A percentile compares a stretch with the other conserved stretches of the same genome.
Evolutionary conservation across 2,113 vertebrate genomes (phyloP).

Genomic region (Scortum barcoo): DNA sequence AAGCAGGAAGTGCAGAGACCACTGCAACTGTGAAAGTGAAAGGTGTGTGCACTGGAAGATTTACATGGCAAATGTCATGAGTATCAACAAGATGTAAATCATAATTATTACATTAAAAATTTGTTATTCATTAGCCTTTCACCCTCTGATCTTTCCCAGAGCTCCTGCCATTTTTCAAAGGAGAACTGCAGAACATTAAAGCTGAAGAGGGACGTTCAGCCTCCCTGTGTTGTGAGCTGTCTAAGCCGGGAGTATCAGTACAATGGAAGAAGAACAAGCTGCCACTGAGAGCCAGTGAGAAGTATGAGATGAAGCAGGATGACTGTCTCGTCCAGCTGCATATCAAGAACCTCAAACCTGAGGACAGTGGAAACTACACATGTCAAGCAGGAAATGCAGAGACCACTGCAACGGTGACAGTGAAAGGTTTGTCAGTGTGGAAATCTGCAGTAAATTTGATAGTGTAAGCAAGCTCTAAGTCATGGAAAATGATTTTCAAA

Average conservation of each 20-base stretch:
- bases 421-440: conserved; percentile 52
- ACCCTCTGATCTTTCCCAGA: conserved; percentile 27
- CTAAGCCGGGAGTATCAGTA: conserved; percentile 53
- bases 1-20: conserved; percentile 50
- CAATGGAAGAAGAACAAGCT: conserved; percentile 68
- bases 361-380: conserved; percentile 67
- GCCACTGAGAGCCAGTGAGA: conserved; percentile 54
- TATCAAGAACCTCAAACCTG: conserved; percentile 61
- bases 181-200: conserved; percentile 41
- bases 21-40: conserved; percentile 78
- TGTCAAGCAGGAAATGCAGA: conserved; percentile 63
- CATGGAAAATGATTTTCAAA: not conserved
- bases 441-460: not conserved
- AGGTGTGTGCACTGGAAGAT: conserved; percentile 74
- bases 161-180: conserved; percentile 48
- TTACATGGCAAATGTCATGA: not conserved
- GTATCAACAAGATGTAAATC: not conserved
- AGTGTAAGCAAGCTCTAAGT: not conserved
- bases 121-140: no score
- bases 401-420: conserved; percentile 50
- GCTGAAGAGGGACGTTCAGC: conserved; percentile 51
- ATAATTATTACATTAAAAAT: not conserved
- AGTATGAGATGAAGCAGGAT: conserved; percentile 67
- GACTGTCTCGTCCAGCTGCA: conserved; percentile 58
- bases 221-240: conserved; percentile 66